Conservation (phyloP, 2,797 vertebrate genomes). For the Saxicola maurus region DNA sequence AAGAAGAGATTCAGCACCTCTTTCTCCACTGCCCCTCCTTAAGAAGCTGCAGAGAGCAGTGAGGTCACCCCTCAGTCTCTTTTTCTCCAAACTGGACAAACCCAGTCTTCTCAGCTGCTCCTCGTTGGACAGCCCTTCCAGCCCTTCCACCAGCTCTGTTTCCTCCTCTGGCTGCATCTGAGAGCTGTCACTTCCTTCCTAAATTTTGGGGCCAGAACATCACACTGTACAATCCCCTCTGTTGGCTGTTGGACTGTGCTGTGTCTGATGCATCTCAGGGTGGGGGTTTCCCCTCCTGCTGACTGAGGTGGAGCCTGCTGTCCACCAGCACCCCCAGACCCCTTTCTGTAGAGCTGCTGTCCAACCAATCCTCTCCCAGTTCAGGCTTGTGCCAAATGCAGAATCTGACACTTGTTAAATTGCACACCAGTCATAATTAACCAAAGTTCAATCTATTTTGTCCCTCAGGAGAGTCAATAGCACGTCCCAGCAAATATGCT, state of each 20-base stretch:
- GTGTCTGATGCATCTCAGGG: background rate
- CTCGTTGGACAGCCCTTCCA: background rate
- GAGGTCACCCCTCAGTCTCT: background rate
- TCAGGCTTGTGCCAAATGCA: background rate
- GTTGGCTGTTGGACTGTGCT: background rate
- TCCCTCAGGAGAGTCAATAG: background rate
- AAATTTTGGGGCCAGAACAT: background rate
- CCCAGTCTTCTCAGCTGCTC: background rate
- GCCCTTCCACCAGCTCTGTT: background rate
- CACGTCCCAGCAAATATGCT: background rate
- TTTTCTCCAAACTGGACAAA: background rate
- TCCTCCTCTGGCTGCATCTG: no score
- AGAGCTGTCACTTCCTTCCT: background rate
- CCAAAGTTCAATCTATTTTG: background rate
- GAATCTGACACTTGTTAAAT: background rate
- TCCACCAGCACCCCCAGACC: rapidly evolving
- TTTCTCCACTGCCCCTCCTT: background rate
- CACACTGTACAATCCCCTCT: background rate
- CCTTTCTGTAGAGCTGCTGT: background rate
- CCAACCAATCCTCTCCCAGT: rapidly evolving
- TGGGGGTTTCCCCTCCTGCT: background rate
- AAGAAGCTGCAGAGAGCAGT: background rate
- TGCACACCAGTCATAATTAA: background rate
- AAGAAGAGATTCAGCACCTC: background rate
- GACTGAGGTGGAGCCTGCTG: background rate